These are phyloP conservation scores for Ammodytes marinus DNA, from an alignment of 2,113 vertebrate genomes.

Conservation along the genomic window DNA sequence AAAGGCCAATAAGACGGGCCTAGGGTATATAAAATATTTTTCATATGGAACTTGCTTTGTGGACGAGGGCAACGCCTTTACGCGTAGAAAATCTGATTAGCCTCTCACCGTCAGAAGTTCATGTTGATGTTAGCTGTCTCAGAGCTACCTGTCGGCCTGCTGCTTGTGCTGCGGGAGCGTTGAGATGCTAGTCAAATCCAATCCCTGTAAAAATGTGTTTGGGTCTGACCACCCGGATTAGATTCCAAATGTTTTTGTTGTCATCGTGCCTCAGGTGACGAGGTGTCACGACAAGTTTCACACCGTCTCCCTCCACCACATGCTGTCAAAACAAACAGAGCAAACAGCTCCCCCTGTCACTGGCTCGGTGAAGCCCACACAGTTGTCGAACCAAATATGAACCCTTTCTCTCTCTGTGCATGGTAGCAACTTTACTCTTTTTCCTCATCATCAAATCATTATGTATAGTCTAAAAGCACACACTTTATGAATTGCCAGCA, in stretches of 20 bases:
- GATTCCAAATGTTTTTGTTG: conserved; percentile 42
- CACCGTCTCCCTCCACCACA: conserved; percentile 12
- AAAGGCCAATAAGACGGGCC: neutral
- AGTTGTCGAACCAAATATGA: neutral
- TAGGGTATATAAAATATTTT: neutral
- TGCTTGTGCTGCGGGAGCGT: neutral
- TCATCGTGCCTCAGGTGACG: conserved; percentile 27
- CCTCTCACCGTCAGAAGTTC: neutral
- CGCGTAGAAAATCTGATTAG: neutral
- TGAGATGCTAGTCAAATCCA: neutral
- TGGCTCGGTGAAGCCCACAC: neutral
- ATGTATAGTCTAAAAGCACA: neutral
- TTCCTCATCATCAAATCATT: neutral
- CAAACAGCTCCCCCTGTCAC: conserved; percentile 39
- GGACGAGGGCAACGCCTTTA: neutral
- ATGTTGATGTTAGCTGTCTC: neutral
- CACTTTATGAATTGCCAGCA: neutral
- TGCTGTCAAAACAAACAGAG: conserved; percentile 27
- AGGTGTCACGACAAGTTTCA: conserved; percentile 43
- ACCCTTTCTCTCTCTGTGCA: neutral
- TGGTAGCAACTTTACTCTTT: neutral
- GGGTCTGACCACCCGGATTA: conserved; percentile 44
- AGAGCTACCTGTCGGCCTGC: neutral
- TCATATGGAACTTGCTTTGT: neutral
- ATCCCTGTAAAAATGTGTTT: conserved; percentile 10